These are phyloP conservation scores for Melieria crassipennis DNA, from an alignment of 2,888 invertebrate genomes.

Conservation along the genomic window DNA sequence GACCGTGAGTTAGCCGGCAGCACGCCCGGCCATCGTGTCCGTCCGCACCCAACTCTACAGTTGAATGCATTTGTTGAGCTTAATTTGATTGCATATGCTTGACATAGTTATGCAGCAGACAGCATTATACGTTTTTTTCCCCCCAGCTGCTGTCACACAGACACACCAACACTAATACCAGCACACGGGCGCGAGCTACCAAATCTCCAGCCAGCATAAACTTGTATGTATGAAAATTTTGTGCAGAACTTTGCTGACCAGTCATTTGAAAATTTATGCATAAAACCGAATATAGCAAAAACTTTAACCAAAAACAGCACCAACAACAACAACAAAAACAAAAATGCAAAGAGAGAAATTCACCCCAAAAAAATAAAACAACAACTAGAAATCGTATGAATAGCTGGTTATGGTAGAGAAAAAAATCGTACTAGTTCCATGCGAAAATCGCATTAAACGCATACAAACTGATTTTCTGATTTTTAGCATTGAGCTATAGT, in stretches of 20 bases:
- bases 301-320: slow-evolving; percentile 6
- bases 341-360: neutral
- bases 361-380: too few species aligned
- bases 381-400: too few species aligned
- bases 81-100: slow-evolving; percentile 34
- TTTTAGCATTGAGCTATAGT: too few species aligned
- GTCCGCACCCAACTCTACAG: slow-evolving; percentile 13
- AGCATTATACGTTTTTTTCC: neutral
- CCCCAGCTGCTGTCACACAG: neutral
- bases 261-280: slow-evolving; percentile 19
- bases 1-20: too few species aligned
- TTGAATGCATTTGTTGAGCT: slow-evolving; percentile 28
- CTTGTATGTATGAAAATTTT: neutral
- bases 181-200: neutral
- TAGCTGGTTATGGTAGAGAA: too few species aligned
- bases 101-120: slow-evolving; percentile 31
- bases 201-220: neutral
- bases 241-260: slow-evolving; percentile 12
- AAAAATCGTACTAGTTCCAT: too few species aligned
- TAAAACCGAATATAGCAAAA: neutral
- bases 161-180: too few species aligned
- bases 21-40: too few species aligned
- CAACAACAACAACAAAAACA: neutral
- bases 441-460: too few species aligned
- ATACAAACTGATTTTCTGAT: too few species aligned